These are phyloP conservation scores for Drosophila insularis DNA, from an alignment of 1,140 invertebrate genomes.

Conservation along the genomic window DNA sequence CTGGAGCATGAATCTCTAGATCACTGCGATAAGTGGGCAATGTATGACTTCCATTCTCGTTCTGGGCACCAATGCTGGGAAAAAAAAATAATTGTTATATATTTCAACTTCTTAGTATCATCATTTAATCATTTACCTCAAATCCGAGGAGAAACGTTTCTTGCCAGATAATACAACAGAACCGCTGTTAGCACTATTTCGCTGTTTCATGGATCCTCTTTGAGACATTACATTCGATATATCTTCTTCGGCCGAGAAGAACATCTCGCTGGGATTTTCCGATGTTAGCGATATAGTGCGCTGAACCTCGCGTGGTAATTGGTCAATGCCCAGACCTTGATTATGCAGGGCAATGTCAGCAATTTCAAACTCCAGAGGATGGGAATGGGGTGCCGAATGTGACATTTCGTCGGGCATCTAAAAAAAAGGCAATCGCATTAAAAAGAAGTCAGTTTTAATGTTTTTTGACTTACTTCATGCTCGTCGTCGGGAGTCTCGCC, in stretches of 20 bases:
- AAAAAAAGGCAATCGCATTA: neutral
- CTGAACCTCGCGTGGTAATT: constrained; percentile 85
- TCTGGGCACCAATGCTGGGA: constrained; percentile 73
- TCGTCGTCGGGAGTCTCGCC: constrained; percentile 84
- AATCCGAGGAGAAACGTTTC: constrained; percentile 84
- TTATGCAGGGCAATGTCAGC: constrained; percentile 68
- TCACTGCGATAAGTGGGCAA: constrained; percentile 85
- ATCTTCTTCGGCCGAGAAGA: constrained; percentile 95
- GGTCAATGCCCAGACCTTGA: constrained; percentile 46
- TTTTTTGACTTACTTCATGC: constrained; percentile 69
- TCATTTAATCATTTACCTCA: constrained; percentile 61
- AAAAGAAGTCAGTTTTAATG: neutral
- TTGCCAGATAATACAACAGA: constrained; percentile 82
- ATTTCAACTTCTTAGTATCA: no score
- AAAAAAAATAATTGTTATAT: neutral
- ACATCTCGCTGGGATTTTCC: constrained; percentile 94
- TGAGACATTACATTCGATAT: constrained; percentile 83
- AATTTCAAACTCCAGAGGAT: constrained; percentile 81
- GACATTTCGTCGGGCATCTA: constrained; percentile 83
- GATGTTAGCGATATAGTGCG: constrained; percentile 93
- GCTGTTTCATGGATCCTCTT: constrained; percentile 75
- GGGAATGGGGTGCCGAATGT: constrained; percentile 82
- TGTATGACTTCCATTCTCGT: constrained; percentile 72
- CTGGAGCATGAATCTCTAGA: constrained; percentile 85
- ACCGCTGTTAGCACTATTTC: constrained; percentile 61